Evolutionary conservation across 1,140 invertebrate species (phyloP), one percentile per base, ranked within the genome.

Genomic region (Trachymyrmex septentrionalis): DNA sequence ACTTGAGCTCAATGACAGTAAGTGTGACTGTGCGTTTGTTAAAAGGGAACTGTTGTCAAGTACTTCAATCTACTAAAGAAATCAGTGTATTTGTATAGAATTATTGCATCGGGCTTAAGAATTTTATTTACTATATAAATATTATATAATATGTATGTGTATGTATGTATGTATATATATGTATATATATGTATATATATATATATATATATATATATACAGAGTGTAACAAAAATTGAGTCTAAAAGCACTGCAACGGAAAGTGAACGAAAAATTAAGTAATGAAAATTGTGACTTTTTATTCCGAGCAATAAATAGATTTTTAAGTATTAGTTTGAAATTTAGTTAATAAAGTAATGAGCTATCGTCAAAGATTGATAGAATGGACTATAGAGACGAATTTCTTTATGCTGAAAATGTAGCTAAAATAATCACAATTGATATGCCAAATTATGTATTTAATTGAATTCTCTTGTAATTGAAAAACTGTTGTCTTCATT

Each of bases 1-100:
- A 94, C 89, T 93, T 92, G 92, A 93, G 93, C 94, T 94, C 93
- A 95, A 94, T 93, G 93, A 95, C 93, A 92, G 90, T 91, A 93
- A 93, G 89, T 91, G 82, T 92, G 91, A 93, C 85, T 90, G 92
- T 91, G 78, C 88, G 87, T 92, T 89, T 90, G 88, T 92, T 92
- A 85, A 91, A 89, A 75, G 81, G 87, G 87, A 91, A 90, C 67
- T 86, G 87, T 89, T 90, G 88, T 91, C 90, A 91, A 88, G 77
- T 90, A 92, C 86, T 87, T 90, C 85, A 88, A 87, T 82, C 88
- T 92, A 91, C 71, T 92, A 91, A 88, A 82, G 88, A 86, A 89
- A 90, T 91, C 88, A 91, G 61, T 91, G 90, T 91, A 92, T 91
- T 87, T 93, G 89, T 92, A 92, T 92, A 93, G 90, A 92, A 91